These are phyloP conservation scores for Pholis gunnellus DNA, from an alignment of 2,113 vertebrate species.

Conservation along the genomic window DNA sequence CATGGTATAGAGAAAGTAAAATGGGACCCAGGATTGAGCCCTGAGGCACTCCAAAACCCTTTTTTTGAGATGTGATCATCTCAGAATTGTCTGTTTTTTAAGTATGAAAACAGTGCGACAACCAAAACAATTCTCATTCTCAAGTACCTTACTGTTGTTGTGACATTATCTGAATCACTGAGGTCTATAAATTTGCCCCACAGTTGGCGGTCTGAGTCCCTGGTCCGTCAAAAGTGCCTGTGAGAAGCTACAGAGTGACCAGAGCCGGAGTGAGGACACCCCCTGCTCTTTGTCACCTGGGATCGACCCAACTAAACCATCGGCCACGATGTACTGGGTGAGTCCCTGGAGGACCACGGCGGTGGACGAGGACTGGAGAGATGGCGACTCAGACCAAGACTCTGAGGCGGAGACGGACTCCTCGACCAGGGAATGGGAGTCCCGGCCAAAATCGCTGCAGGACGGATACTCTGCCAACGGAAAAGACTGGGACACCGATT, in stretches of 20 bases:
- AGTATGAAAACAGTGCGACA: not conserved
- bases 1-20: not conserved
- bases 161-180: not conserved
- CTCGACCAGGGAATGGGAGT: slow-evolving; percentile 34
- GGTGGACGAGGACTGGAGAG: slow-evolving; percentile 66
- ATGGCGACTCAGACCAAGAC: slow-evolving; percentile 38
- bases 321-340: slow-evolving; percentile 71
- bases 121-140: not conserved
- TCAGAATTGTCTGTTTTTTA: not conserved
- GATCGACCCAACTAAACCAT: not conserved
- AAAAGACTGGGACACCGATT: slow-evolving; percentile 42
- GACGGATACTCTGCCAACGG: slow-evolving; percentile 25
- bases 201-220: slow-evolving; percentile 76
- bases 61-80: not conserved
- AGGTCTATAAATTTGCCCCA: slow-evolving; percentile 8
- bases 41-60: not conserved
- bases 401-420: slow-evolving; percentile 39
- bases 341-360: slow-evolving; percentile 81
- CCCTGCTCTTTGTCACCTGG: slow-evolving; percentile 7
- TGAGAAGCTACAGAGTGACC: slow-evolving; percentile 38
- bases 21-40: not conserved
- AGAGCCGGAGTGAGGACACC: slow-evolving; percentile 13
- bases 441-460: slow-evolving; percentile 41
- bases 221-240: slow-evolving; percentile 52
- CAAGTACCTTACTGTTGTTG: not conserved